Base-by-base conservation (phyloP, 2,888 invertebrate genomes). In the Cancer borealis region DNA sequence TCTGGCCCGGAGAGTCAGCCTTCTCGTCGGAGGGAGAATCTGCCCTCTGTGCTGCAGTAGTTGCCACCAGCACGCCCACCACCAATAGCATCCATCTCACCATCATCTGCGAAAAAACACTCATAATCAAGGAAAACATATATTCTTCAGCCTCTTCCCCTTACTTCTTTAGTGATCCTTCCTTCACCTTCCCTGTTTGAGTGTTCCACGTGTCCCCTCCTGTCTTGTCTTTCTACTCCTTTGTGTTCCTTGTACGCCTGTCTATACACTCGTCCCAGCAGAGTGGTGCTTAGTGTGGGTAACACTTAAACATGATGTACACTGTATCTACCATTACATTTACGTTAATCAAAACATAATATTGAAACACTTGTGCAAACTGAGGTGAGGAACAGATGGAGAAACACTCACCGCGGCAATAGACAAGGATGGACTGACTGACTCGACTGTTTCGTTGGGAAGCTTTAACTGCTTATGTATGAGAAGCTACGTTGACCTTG, bases 91-190 rank as follows among this genome's bases (percentile, higher is more conserved):
- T 39, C 84, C 14, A 39, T 17, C 84, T 30, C 84, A 84, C 6
- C 84, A 39, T 84, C 84, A 84, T 84, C 84, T 84, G 84, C 39
- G 84, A 39, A 39, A 84, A 39, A 84, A 84, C 84, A 84, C 84
- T 39, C 12, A 39, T 39, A 30, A 39, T 30, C 30, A 39, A 39
- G 39, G 14, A 0, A 84, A 84, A 14, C 39, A 84, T n/a, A 39
- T 10, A 3, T 3, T 12, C 30, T 39, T 14, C 39, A 14, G 3
- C 84, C 2, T 39, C 17, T 14, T 84, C 39, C 17, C 14, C 10
- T 84, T 39, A 8, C 39, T 17, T 84, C n/a, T 26, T 26, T 79
- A 26, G 14, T 4, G 30, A 17, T 17, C 10, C 39, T 39, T 30
- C 39, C 39, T 10, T 26, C 84, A 84, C 39, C 39, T 84, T 3